Percentiles rank a stretch among this genome's conserved stretches.
These are phyloP conservation scores for Sciurus vulgaris DNA, from an alignment of 2,797 vertebrate genomes.

Conservation along the genomic window DNA sequence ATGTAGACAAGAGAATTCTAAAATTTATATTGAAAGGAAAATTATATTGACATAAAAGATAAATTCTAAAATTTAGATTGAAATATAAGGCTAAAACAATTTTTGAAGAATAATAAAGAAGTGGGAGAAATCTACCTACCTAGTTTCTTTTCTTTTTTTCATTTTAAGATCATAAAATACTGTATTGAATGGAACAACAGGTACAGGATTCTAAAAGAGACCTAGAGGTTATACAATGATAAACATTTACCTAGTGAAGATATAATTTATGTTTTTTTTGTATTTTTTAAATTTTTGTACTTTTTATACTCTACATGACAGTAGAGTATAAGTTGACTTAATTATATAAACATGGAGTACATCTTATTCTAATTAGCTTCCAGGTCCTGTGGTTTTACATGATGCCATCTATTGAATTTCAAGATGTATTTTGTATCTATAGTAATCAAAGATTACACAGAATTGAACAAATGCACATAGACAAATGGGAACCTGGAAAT, in stretches of 20 bases:
- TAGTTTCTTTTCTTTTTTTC: too few species aligned
- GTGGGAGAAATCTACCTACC: neutral
- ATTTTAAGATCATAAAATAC: conserved; percentile 42
- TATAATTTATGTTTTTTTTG: neutral
- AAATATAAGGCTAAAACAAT: neutral
- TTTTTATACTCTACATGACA: too few species aligned
- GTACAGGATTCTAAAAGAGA: conserved; percentile 43
- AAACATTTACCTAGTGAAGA: conserved; percentile 38
- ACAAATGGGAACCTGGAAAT: neutral
- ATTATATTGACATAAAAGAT: too few species aligned
- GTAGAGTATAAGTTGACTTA: too few species aligned
- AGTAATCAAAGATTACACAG: neutral
- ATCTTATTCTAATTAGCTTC: too few species aligned
- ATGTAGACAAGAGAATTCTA: neutral
- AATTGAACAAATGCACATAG: neutral
- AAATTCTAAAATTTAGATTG: too few species aligned
- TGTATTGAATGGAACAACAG: conserved; percentile 20
- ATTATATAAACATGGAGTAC: too few species aligned
- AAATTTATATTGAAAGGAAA: neutral
- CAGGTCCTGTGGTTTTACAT: too few species aligned
- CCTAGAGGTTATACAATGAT: conserved; percentile 23
- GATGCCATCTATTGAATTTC: neutral
- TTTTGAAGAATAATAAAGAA: neutral
- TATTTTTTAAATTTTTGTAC: too few species aligned
- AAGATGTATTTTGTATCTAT: neutral